phyloP scores from a whole-genome alignment of 1,140 invertebrate species.

The Bactericera cockerelli region DNA sequence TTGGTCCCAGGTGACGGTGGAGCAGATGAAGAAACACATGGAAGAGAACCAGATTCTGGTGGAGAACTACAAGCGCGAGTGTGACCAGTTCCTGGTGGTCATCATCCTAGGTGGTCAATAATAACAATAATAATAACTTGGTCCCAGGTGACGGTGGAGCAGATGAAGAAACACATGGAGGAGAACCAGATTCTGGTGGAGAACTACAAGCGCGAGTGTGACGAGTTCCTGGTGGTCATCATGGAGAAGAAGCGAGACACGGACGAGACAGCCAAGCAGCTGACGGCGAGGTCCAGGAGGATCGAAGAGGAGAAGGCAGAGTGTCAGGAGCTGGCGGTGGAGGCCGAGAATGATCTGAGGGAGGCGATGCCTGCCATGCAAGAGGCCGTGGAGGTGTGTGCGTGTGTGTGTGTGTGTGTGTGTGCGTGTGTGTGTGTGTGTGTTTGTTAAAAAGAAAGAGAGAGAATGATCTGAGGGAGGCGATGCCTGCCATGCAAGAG shows the following conservation, averaged over 20 bases:
- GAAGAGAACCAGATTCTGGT: no score
- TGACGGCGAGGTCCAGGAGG: slow-evolving; percentile 44
- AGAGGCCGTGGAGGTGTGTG: slow-evolving; percentile 52
- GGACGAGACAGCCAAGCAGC: slow-evolving; percentile 56
- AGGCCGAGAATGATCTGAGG: slow-evolving; percentile 61
- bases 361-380: slow-evolving; percentile 70
- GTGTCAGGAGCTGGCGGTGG: slow-evolving; percentile 58
- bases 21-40: no score
- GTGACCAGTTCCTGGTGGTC: no score
- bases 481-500: no score
- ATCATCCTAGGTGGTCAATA: no score
- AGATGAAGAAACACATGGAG: slow-evolving; percentile 40
- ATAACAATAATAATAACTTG: no score
- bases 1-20: no score
- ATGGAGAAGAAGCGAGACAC: slow-evolving; percentile 59
- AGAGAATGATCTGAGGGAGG: no score
- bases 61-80: no score
- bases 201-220: slow-evolving; percentile 36
- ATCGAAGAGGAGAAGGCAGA: slow-evolving; percentile 63
- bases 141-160: slow-evolving; percentile 34
- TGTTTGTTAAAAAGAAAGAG: no score
- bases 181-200: slow-evolving; percentile 5
- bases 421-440: no score
- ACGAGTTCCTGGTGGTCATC: slow-evolving; percentile 56
- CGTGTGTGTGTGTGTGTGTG: no score